Evolutionary conservation across 2,888 invertebrate species (phyloP).

Genomic region (Ceriagrion tenellum): DNA sequence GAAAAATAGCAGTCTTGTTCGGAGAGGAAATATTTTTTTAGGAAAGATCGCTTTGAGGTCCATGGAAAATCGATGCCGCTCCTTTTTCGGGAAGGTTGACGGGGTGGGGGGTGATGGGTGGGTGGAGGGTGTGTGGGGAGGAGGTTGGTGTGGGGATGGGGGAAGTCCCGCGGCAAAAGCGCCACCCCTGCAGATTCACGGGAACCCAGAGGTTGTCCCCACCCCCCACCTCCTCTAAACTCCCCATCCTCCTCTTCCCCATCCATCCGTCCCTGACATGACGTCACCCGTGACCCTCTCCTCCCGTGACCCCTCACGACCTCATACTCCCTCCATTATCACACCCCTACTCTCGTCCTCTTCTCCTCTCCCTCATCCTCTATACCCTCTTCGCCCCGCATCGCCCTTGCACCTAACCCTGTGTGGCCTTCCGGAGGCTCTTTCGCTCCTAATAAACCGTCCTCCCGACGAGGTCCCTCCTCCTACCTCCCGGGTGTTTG

Average conservation of each 20-base stretch:
- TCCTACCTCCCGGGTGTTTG: background rate
- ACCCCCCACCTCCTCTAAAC: background rate
- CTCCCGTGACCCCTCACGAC: constrained; percentile 62
- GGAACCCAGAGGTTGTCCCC: constrained; percentile 9
- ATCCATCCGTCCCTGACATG: constrained; percentile 30
- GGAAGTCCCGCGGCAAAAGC: constrained; percentile 4
- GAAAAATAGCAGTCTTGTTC: constrained; percentile 60
- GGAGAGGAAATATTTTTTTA: constrained; percentile 56
- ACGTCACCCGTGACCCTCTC: constrained; percentile 66
- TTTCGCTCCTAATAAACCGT: constrained; percentile 12
- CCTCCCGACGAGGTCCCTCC: background rate
- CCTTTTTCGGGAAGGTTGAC: constrained; percentile 18
- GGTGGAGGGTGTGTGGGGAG: background rate
- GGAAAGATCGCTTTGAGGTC: constrained; percentile 65
- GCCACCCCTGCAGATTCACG: constrained; percentile 31
- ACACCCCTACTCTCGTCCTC: background rate
- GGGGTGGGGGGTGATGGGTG: background rate
- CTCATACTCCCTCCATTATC: background rate
- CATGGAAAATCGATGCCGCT: constrained; percentile 55
- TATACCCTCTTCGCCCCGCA: background rate
- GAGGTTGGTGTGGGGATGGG: background rate
- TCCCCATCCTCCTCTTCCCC: constrained; percentile 2
- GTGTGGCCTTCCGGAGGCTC: background rate
- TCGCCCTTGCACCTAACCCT: background rate
- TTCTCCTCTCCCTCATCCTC: background rate